Evolutionary conservation across 2,113 vertebrate species (phyloP), one percentile per base, ranked within the genome.

Genomic region (Brachyhypopomus occidentalis): DNA sequence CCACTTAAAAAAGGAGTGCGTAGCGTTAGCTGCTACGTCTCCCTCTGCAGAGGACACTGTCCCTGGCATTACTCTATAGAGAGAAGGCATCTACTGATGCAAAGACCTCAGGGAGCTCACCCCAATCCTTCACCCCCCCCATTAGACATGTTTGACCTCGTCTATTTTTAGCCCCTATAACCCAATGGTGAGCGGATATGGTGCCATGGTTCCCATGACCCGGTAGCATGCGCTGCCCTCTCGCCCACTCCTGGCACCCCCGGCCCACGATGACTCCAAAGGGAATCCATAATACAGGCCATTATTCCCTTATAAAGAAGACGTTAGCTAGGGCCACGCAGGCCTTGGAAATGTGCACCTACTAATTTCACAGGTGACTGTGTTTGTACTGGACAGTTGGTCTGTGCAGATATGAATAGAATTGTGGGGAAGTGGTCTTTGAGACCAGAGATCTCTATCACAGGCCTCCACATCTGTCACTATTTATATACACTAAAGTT

Each of bases 121-220:
- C 8, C 56, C 25, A 67, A 76, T 82, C 62, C 11, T 86, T 84
- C 88, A 88, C 80, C 90, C 89, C 87, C 41, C 87, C 86, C 89
- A 83, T 89, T 88, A 74, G 77, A 90, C 86, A 83, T 87, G 80
- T 90, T 88, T 81, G 80, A 89, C 89, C 87, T 67, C 75, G 70
- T 83, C 92, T 96, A 96, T 93, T 94, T 96, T 94, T 96, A 95
- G 92, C 88, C 72, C 60, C 82, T 91, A 89, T 89, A 90, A 90
- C 93, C 88, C 89, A 92, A 90, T 91, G 89, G 85, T 92, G 91
- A 93, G 91, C 92, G 91, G 94, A 95, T 94, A 92, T 86, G 55
- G 88, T 74, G 81, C 88, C 90, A 86, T 69, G n/a, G 91, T 95
- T 96, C 95, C 94, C 95, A 96, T 91, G 95, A 92, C 91, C 94